These are phyloP conservation scores for Aphelinus certus DNA, from an alignment of 1,140 invertebrate genomes.

Conservation along the genomic window DNA sequence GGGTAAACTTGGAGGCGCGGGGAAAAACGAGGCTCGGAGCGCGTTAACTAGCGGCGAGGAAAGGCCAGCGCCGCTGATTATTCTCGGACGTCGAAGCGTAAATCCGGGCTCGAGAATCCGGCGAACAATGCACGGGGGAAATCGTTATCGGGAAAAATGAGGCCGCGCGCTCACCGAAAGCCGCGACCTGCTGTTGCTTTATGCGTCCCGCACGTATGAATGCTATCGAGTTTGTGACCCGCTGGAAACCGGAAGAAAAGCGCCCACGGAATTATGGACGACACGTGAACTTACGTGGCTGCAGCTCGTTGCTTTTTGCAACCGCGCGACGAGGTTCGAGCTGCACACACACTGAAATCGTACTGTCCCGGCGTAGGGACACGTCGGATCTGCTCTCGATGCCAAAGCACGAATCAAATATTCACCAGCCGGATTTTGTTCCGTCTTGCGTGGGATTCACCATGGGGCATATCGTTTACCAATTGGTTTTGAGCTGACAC, in stretches of 20 bases:
- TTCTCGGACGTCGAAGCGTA: conserved; percentile 34
- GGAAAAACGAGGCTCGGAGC: conserved; percentile 16
- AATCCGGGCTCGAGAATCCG: conserved; percentile 1
- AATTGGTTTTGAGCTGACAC: too few species aligned
- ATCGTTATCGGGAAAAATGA: conserved; percentile 28
- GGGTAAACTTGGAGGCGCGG: conserved; percentile 5
- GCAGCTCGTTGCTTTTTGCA: too few species aligned
- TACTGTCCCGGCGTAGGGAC: too few species aligned
- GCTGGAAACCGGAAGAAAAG: background rate
- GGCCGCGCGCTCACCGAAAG: background rate
- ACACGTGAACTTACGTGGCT: too few species aligned
- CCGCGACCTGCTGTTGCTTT: background rate
- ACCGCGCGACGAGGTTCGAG: too few species aligned
- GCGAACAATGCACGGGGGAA: conserved; percentile 14
- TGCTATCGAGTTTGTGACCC: conserved; percentile 16
- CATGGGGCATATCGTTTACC: too few species aligned
- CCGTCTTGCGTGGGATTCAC: too few species aligned
- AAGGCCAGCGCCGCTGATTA: conserved; percentile 12
- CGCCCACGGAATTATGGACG: too few species aligned
- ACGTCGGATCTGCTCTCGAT: too few species aligned
- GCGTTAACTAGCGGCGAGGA: conserved; percentile 20
- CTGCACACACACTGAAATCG: too few species aligned
- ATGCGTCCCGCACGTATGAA: background rate
- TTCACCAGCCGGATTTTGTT: too few species aligned
- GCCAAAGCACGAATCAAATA: too few species aligned